These are phyloP conservation scores for Pachyuromys duprasi DNA, from an alignment of 2,797 vertebrate species.

Conservation along the genomic window DNA sequence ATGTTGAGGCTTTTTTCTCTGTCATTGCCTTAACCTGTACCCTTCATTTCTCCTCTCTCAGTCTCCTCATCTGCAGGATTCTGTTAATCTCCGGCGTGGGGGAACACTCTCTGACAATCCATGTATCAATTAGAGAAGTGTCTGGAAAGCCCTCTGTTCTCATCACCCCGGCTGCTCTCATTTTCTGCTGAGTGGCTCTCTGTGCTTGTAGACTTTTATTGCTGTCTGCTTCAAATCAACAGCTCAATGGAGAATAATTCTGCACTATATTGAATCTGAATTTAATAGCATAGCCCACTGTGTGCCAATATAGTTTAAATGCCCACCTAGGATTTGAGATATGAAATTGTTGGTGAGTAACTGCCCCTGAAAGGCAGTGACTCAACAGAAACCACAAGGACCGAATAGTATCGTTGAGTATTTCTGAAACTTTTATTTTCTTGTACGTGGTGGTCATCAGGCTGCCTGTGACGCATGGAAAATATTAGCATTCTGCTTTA, in stretches of 20 bases:
- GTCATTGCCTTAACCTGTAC: not conserved
- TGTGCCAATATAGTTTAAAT: not conserved
- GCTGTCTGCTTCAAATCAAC: not conserved
- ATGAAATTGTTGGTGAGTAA: not conserved
- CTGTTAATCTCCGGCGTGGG: too few species aligned
- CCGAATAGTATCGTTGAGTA: not conserved
- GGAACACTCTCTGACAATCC: not conserved
- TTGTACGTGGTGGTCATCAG: not conserved
- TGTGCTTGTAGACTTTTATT: not conserved
- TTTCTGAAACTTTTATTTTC: slow-evolving; percentile 44
- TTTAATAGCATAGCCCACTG: not conserved
- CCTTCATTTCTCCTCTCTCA: not conserved
- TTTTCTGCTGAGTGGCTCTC: not conserved
- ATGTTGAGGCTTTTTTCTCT: not conserved
- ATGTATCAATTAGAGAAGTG: fast-evolving
- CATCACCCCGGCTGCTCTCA: fast-evolving
- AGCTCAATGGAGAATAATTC: not conserved
- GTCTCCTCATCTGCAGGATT: not conserved
- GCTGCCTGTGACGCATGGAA: not conserved
- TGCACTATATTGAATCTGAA: not conserved
- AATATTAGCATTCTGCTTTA: not conserved
- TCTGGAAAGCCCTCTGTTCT: fast-evolving
- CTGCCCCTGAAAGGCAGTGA: not conserved
- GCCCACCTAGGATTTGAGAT: not conserved
- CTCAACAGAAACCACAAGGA: not conserved